A percentile compares a stretch with the other conserved stretches of the same genome.
phyloP scores from a whole-genome alignment of 1,140 invertebrate genomes.

The Grapholita molesta region DNA sequence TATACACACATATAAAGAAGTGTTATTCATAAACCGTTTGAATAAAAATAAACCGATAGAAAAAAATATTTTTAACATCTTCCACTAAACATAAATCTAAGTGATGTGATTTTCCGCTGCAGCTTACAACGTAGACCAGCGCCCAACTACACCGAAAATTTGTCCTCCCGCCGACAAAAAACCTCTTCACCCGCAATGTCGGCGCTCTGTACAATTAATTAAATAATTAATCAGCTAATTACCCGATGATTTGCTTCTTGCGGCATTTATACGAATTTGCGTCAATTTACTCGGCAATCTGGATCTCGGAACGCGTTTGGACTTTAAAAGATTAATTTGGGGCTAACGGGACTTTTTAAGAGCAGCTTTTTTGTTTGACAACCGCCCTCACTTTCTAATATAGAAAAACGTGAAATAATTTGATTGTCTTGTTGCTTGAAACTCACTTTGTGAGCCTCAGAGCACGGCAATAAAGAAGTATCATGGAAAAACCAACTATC shows the following conservation, averaged over 20 bases:
- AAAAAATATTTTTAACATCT: too few species aligned
- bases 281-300: constrained; percentile 56
- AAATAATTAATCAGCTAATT: constrained; percentile 76
- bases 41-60: too few species aligned
- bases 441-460: too few species aligned
- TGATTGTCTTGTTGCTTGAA: too few species aligned
- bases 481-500: too few species aligned
- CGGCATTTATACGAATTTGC: constrained; percentile 41
- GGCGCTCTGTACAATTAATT: constrained; percentile 66
- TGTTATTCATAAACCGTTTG: too few species aligned
- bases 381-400: too few species aligned
- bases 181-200: constrained; percentile 34
- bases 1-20: too few species aligned
- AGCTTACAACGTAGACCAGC: background rate
- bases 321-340: constrained; percentile 16
- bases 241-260: constrained; percentile 69
- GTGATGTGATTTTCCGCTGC: too few species aligned
- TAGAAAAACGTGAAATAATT: too few species aligned
- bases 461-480: too few species aligned
- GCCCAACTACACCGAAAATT: constrained; percentile 5
- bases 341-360: constrained; percentile 7
- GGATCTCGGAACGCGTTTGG: constrained; percentile 21
- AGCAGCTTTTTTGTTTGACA: background rate
- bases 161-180: constrained; percentile 32
- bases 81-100: too few species aligned